Evolutionary conservation across 2,113 vertebrate genomes (phyloP).

Genomic region (Siniperca chuatsi): DNA sequence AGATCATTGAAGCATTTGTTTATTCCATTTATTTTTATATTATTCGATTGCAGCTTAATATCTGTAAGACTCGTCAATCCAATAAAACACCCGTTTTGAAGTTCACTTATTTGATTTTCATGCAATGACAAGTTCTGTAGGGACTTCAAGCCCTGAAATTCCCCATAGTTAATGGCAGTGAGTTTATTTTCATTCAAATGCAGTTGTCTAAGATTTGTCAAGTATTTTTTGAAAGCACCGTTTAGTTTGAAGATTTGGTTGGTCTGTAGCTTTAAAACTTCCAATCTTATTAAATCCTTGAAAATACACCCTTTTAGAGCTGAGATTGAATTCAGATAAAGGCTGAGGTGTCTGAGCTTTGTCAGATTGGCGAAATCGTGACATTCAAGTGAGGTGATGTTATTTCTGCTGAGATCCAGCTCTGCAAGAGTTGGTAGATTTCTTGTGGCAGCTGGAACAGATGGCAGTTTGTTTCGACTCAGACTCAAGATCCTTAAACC

Average conservation of each 20-base stretch:
- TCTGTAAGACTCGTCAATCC: conserved; percentile 65
- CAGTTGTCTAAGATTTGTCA: conserved; percentile 71
- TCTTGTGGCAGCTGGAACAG: conserved; percentile 54
- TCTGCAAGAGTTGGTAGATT: conserved; percentile 57
- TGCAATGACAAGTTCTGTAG: conserved; percentile 70
- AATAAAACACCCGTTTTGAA: conserved; percentile 65
- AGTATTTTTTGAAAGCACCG: conserved; percentile 57
- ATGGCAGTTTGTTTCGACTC: conserved; percentile 58
- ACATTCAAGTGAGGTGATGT: conserved; percentile 64
- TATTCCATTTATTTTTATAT: conserved; percentile 25
- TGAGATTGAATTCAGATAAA: conserved; percentile 73
- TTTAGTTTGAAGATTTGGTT: conserved; percentile 67
- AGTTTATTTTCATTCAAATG: conserved; percentile 74
- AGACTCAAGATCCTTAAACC: conserved; percentile 64
- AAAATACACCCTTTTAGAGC: conserved; percentile 70
- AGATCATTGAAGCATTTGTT: conserved; percentile 60
- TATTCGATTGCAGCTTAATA: conserved; percentile 67
- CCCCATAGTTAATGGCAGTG: background rate
- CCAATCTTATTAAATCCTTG: conserved; percentile 63
- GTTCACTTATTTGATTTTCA: conserved; percentile 66
- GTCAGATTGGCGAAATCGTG: conserved; percentile 73
- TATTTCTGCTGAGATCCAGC: conserved; percentile 79
- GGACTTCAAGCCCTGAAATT: conserved; percentile 56
- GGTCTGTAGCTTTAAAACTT: conserved; percentile 68
- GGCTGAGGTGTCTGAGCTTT: conserved; percentile 61